A percentile compares a stretch with the other conserved stretches of the same genome.
Evolutionary conservation across 30 jellyfish, hydroid and myxozoan genomes (phyloP).

Genomic region (Cassiopea xamachana): DNA sequence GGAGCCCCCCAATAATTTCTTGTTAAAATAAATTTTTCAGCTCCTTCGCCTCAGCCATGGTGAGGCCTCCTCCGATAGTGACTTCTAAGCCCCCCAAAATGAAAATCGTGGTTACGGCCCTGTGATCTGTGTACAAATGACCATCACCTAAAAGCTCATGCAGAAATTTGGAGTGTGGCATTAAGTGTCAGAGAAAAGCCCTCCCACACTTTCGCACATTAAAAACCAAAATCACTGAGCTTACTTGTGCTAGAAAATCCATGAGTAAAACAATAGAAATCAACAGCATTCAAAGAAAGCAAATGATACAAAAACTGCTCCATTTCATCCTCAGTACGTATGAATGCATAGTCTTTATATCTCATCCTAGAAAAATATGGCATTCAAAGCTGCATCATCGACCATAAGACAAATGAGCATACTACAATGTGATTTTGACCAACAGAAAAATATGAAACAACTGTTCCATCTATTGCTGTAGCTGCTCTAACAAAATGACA

Average conservation of each 20-base stretch:
- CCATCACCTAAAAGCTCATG: not conserved
- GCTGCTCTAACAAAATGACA: too few relatives aligned
- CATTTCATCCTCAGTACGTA: constrained; percentile 94
- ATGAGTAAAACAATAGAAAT: constrained; percentile 88
- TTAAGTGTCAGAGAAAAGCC: not conserved
- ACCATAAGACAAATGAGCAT: too few relatives aligned
- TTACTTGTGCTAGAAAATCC: constrained; percentile 87
- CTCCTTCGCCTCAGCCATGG: too few relatives aligned
- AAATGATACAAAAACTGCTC: constrained; percentile 93
- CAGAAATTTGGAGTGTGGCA: not conserved
- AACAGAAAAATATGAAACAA: too few relatives aligned
- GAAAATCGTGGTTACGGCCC: too few relatives aligned
- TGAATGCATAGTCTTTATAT: constrained; percentile 89
- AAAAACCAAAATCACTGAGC: not conserved
- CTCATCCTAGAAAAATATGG: constrained; percentile 59
- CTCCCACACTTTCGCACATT: not conserved
- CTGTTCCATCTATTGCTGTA: too few relatives aligned
- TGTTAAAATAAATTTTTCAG: too few relatives aligned
- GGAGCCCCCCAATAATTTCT: too few relatives aligned
- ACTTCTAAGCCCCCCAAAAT: too few relatives aligned
- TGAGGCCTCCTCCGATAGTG: too few relatives aligned
- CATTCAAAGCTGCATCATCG: not conserved
- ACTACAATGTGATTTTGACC: too few relatives aligned
- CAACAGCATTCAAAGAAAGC: constrained; percentile 92
- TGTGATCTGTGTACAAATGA: too few relatives aligned